Conservation (phyloP, 2,113 vertebrate species). For the Takifugu bimaculatus region DNA sequence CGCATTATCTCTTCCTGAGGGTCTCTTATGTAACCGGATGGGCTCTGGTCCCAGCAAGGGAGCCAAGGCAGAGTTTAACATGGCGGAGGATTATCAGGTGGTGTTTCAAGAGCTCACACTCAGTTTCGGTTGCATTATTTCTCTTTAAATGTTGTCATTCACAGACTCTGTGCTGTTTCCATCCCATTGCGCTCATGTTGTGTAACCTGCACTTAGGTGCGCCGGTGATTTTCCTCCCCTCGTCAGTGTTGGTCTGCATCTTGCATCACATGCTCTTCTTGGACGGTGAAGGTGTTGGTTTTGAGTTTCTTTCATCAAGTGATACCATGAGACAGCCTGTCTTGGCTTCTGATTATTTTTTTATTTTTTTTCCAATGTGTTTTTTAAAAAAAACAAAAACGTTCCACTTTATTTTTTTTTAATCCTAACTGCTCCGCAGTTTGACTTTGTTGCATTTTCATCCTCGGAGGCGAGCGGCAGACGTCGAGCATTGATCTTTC, state of each 20-base stretch:
- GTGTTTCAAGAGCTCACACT: constrained; percentile 10
- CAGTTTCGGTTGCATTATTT: constrained; percentile 3
- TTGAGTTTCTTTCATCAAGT: constrained; percentile 76
- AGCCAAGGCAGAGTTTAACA: constrained; percentile 1
- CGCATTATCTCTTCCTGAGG: background rate
- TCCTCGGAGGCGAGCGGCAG: background rate
- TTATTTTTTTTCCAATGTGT: constrained; percentile 36
- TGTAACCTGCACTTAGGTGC: too few relatives aligned
- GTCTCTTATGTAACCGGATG: constrained; percentile 22
- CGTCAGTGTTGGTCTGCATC: constrained; percentile 38
- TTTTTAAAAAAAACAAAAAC: constrained; percentile 43
- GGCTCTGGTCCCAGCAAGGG: background rate
- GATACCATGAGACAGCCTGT: constrained; percentile 68
- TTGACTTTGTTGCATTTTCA: too few relatives aligned
- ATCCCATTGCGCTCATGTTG: too few relatives aligned
- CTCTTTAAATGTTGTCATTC: too few relatives aligned
- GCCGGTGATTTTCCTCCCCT: constrained; percentile 2
- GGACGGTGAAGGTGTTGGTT: constrained; percentile 73
- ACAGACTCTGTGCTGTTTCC: too few relatives aligned
- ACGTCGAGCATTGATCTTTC: background rate
- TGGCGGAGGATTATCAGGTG: constrained; percentile 4
- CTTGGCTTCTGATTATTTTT: constrained; percentile 39
- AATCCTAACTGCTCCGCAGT: too few relatives aligned
- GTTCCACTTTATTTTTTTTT: too few relatives aligned
- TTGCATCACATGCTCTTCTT: constrained; percentile 69